phyloP scores from a whole-genome alignment of 2,797 vertebrate species.

The Lemur catta region DNA sequence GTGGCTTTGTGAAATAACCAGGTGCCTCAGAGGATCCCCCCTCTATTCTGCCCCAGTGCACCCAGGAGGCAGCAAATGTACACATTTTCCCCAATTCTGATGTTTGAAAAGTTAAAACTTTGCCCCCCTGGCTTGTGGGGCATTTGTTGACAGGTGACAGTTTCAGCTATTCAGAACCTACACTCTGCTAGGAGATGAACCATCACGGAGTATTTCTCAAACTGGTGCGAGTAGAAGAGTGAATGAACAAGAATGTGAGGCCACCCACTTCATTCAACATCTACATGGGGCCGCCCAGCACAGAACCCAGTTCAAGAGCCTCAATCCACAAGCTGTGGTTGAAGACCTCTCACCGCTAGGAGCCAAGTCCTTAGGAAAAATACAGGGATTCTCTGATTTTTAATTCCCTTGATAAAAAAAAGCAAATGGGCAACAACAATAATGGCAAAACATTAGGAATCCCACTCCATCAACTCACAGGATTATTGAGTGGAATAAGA shows the following conservation, averaged over 20 bases:
- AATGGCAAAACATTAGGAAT: not conserved
- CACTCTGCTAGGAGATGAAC: not conserved
- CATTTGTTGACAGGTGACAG: no score
- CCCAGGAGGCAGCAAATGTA: not conserved
- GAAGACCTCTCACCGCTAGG: not conserved
- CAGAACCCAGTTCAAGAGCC: not conserved
- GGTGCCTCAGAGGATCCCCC: accelerated
- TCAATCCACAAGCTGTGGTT: not conserved
- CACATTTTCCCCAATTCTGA: not conserved
- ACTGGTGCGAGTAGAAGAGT: not conserved
- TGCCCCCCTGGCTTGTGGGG: not conserved
- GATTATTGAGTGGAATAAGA: not conserved
- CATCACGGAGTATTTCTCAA: not conserved
- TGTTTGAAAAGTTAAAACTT: not conserved
- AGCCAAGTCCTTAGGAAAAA: not conserved
- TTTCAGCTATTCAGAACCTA: not conserved
- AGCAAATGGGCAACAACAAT: not conserved
- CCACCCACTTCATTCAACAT: not conserved
- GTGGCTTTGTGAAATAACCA: not conserved
- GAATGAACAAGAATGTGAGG: not conserved
- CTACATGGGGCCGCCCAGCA: accelerated
- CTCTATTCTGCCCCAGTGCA: not conserved
- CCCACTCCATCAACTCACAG: no score
- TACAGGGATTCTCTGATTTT: not conserved
- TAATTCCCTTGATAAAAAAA: not conserved